A percentile compares a stretch with the other conserved stretches of the same genome.
These are phyloP conservation scores for Agrilus mali DNA, from an alignment of 2,888 invertebrate species.

Conservation along the genomic window DNA sequence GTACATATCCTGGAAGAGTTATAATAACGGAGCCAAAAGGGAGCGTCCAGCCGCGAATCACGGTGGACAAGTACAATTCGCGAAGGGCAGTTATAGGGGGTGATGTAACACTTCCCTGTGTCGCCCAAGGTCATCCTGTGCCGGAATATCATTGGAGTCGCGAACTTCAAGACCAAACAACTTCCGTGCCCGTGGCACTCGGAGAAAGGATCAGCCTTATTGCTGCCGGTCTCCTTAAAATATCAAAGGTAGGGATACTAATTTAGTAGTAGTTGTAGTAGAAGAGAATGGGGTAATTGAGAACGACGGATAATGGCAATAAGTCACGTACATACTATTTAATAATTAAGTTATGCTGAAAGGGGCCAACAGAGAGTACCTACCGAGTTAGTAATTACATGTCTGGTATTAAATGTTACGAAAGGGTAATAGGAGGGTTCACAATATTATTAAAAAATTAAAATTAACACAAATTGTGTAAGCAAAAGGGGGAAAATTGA, in stretches of 20 bases:
- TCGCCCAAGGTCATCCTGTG: constrained; percentile 70
- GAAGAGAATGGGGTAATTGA: too few relatives aligned
- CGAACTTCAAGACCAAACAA: constrained; percentile 53
- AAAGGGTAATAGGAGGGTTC: too few relatives aligned
- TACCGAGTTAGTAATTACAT: too few relatives aligned
- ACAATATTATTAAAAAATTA: too few relatives aligned
- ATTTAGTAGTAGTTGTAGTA: too few relatives aligned
- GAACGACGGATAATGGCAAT: too few relatives aligned
- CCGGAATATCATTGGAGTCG: constrained; percentile 72
- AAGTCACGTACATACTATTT: too few relatives aligned
- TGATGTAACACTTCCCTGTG: constrained; percentile 63
- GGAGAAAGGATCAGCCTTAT: constrained; percentile 47
- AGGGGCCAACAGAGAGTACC: too few relatives aligned
- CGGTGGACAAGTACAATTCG: constrained; percentile 56
- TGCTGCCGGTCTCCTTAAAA: constrained; percentile 52
- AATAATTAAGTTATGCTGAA: too few relatives aligned
- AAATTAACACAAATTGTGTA: too few relatives aligned
- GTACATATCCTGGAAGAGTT: constrained; percentile 49
- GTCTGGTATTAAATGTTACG: too few relatives aligned
- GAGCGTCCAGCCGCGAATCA: constrained; percentile 59
- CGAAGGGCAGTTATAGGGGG: constrained; percentile 57
- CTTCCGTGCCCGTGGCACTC: constrained; percentile 46
- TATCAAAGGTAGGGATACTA: constrained; percentile 40
- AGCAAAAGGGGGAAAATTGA: too few relatives aligned
- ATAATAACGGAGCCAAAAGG: constrained; percentile 66